phyloP scores from a whole-genome alignment of 2,888 invertebrate species.

The Eupithecia pulchellata region DNA sequence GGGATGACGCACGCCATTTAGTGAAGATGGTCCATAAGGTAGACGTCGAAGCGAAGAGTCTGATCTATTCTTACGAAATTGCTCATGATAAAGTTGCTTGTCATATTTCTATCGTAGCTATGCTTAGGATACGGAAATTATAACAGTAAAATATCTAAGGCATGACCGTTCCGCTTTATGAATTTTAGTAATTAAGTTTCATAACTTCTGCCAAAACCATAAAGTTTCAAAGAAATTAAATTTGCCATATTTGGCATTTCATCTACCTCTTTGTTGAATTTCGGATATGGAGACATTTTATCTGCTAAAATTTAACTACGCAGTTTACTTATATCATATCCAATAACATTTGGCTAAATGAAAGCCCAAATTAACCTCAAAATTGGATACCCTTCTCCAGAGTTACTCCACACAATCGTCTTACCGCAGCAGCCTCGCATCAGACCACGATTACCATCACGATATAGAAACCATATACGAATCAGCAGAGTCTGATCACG shows the following conservation, averaged over 20 bases:
- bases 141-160: background rate
- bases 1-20: background rate
- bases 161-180: background rate
- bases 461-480: conserved; percentile 78
- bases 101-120: background rate
- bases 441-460: conserved; percentile 64
- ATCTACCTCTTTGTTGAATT: background rate
- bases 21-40: background rate
- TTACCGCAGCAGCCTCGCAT: conserved; percentile 43
- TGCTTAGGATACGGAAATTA: background rate
- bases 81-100: background rate
- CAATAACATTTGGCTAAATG: background rate
- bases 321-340: background rate
- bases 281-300: background rate
- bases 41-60: background rate
- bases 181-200: background rate
- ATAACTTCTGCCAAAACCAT: background rate
- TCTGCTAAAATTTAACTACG: background rate
- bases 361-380: background rate
- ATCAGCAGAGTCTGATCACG: conserved; percentile 61
- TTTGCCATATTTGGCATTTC: background rate
- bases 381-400: background rate
- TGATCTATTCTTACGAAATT: background rate
- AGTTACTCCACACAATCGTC: conserved; percentile 2
- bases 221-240: background rate